Evolutionary conservation across 2,888 invertebrate species (phyloP).

Genomic region (Gymnoscelis rufifasciata): DNA sequence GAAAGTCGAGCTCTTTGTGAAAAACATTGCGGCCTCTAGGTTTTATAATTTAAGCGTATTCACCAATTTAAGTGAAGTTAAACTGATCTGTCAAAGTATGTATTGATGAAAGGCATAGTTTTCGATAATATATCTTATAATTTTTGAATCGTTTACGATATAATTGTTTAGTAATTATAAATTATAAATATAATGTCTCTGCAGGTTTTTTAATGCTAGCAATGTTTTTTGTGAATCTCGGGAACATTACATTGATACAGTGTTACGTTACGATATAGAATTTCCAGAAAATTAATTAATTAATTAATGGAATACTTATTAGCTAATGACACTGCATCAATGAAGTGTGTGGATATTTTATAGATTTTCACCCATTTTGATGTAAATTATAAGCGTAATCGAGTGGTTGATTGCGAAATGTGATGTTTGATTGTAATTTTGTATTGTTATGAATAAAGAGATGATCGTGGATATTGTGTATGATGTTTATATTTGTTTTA

Average conservation of each 20-base stretch:
- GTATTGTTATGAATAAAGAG: constrained; percentile 22
- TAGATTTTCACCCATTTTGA: constrained; percentile 7
- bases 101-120: neutral
- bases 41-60: neutral
- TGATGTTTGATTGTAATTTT: constrained; percentile 25
- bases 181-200: too few species aligned
- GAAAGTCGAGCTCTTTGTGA: neutral
- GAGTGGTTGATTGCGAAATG: constrained; percentile 18
- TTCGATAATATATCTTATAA: constrained; percentile 3
- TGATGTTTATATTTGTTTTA: neutral
- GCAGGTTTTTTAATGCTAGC: neutral
- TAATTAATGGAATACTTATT: too few species aligned
- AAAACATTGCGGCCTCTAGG: constrained; percentile 6
- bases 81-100: neutral
- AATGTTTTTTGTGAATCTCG: constrained; percentile 10
- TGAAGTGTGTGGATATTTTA: constrained; percentile 4
- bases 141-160: constrained; percentile 18
- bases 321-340: too few species aligned
- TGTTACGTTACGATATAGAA: too few species aligned
- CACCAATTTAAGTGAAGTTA: neutral
- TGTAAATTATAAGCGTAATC: constrained; percentile 9
- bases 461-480: constrained; percentile 13
- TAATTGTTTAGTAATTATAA: too few species aligned
- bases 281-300: too few species aligned
- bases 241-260: neutral